phyloP scores from a whole-genome alignment of 23 tunicate genomes.

The Styela clava region DNA sequence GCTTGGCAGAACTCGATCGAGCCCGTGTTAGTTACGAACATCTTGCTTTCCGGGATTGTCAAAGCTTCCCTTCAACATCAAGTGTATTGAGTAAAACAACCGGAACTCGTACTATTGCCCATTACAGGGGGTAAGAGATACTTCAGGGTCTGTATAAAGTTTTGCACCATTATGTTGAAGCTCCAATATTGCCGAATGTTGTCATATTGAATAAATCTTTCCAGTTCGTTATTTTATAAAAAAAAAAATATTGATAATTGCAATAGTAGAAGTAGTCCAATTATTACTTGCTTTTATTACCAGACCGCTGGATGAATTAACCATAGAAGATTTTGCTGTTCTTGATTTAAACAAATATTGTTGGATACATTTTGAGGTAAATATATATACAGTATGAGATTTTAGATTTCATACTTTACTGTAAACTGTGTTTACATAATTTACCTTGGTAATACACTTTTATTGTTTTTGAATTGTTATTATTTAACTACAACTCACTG shows the following conservation, averaged over 20 bases:
- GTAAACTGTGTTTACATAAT: too few relatives aligned
- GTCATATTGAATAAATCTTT: too few relatives aligned
- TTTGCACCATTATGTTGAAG: too few relatives aligned
- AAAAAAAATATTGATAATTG: too few relatives aligned
- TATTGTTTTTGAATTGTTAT: too few relatives aligned
- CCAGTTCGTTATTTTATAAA: too few relatives aligned
- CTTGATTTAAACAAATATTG: slow-evolving; percentile 36
- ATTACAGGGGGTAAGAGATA: slow-evolving; percentile 24
- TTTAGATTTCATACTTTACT: too few relatives aligned
- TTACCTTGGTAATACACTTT: too few relatives aligned
- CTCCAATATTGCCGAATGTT: too few relatives aligned
- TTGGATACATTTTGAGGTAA: slow-evolving; percentile 86
- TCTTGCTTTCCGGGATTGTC: slow-evolving; percentile 1
- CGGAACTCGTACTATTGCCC: slow-evolving; percentile 23
- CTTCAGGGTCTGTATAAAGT: neutral
- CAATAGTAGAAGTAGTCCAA: too few relatives aligned
- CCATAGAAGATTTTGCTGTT: slow-evolving; percentile 7
- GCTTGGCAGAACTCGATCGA: slow-evolving; percentile 21
- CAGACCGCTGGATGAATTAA: slow-evolving; percentile 29
- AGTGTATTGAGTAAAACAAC: neutral
- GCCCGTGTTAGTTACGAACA: slow-evolving; percentile 7
- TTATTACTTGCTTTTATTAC: too few relatives aligned
- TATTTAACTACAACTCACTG: too few relatives aligned
- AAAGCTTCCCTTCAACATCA: slow-evolving; percentile 8
- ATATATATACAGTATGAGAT: neutral